Evolutionary conservation across 2,888 invertebrate genomes (phyloP).

Genomic region (Lithosia quadra): DNA sequence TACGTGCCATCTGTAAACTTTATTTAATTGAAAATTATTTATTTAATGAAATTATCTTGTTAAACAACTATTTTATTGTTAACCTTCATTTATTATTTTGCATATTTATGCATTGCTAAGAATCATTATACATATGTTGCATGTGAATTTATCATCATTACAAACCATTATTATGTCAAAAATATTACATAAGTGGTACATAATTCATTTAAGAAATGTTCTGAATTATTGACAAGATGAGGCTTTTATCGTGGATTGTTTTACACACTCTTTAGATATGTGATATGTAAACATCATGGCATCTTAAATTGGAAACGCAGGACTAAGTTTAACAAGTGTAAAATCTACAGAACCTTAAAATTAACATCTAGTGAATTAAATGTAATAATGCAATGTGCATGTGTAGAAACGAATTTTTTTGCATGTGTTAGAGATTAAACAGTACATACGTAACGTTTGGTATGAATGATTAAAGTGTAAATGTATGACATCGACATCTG

Average conservation of each 20-base stretch:
- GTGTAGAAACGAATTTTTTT: constrained; percentile 24
- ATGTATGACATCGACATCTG: background rate
- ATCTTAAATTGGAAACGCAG: background rate
- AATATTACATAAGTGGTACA: background rate
- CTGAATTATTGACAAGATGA: background rate
- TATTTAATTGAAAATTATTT: constrained; percentile 14
- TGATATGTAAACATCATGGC: background rate
- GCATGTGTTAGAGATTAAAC: constrained; percentile 24
- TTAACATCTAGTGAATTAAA: constrained; percentile 30
- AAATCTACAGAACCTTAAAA: constrained; percentile 37
- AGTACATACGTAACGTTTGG: constrained; percentile 9
- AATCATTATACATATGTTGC: background rate
- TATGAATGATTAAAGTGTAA: constrained; percentile 6
- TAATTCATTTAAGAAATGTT: background rate
- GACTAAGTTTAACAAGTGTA: constrained; percentile 3
- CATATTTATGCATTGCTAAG: background rate
- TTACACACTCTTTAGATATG: background rate
- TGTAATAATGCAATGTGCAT: constrained; percentile 41
- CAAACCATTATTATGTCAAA: constrained; percentile 10
- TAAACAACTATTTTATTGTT: constrained; percentile 12
- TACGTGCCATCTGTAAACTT: too few relatives aligned
- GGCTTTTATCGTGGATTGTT: too few relatives aligned
- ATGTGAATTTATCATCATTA: background rate
- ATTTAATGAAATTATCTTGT: constrained; percentile 10
- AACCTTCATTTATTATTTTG: constrained; percentile 3